These are phyloP conservation scores for Pteropus alecto DNA, from an alignment of 2,113 vertebrate genomes.

Conservation along the genomic window DNA sequence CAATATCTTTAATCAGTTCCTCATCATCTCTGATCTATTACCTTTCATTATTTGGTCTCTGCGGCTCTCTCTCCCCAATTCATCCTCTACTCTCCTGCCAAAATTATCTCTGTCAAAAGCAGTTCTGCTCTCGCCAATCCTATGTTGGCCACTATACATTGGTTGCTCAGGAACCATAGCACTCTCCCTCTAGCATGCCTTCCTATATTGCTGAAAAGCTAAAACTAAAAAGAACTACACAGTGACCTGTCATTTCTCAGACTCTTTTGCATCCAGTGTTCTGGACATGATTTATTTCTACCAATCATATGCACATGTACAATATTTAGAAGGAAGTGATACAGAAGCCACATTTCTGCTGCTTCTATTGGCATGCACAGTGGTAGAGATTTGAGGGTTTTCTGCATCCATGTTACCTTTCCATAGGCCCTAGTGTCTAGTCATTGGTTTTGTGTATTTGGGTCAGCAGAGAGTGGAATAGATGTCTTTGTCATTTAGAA, in stretches of 20 bases:
- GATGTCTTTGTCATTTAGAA: neutral
- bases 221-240: neutral
- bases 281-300: neutral
- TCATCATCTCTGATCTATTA: neutral
- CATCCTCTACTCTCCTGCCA: neutral
- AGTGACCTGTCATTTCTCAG: neutral
- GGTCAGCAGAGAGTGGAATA: neutral
- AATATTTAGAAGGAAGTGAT: neutral
- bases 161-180: neutral
- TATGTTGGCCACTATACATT: neutral
- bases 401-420: neutral
- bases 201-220: constrained; percentile 13
- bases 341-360: neutral
- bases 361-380: neutral
- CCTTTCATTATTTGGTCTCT: neutral
- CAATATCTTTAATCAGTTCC: neutral
- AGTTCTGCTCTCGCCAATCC: neutral
- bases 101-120: constrained; percentile 40
- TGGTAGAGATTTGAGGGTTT: neutral
- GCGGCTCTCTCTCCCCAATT: neutral
- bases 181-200: neutral
- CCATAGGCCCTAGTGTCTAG: neutral
- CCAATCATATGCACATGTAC: neutral
- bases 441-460: constrained; percentile 23
- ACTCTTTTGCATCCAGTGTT: neutral